These are phyloP conservation scores for Pempheris klunzingeri DNA, from an alignment of 2,797 vertebrate species.

Conservation along the genomic window DNA sequence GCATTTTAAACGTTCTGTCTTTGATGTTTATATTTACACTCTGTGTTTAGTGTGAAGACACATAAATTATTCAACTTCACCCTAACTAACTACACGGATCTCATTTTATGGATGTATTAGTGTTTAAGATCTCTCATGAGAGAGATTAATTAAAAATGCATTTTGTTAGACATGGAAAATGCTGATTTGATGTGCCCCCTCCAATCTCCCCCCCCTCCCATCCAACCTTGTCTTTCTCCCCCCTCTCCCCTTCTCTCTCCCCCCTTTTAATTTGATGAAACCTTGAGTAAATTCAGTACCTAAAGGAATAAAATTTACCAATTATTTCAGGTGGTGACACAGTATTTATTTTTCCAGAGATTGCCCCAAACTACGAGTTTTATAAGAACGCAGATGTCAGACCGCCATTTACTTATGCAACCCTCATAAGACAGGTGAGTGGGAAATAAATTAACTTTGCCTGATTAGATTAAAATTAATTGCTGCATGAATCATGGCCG, in stretches of 20 bases:
- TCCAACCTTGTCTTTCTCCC: conserved; percentile 7
- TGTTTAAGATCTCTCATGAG: conserved; percentile 88
- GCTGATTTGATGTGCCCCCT: conserved; percentile 83
- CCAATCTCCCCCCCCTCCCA: conserved; percentile 14
- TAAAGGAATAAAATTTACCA: conserved; percentile 86
- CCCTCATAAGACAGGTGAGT: conserved; percentile 99
- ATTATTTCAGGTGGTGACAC: conserved; percentile 87
- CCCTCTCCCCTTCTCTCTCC: conserved; percentile 8
- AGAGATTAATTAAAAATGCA: conserved; percentile 90
- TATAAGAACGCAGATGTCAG: conserved; percentile 99
- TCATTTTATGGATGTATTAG: conserved; percentile 84
- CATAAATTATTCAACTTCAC: conserved; percentile 85
- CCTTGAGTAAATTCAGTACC: conserved; percentile 80
- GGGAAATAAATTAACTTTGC: conserved; percentile 92
- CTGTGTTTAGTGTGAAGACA: conserved; percentile 76
- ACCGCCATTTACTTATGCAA: conserved; percentile 99
- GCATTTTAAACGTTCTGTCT: conserved; percentile 80
- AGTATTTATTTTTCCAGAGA: conserved; percentile 93
- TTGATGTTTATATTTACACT: conserved; percentile 89
- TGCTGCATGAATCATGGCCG: conserved; percentile 89
- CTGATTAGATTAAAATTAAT: conserved; percentile 96
- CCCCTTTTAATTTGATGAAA: conserved; percentile 84
- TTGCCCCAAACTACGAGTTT: conserved; percentile 99
- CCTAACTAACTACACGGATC: conserved; percentile 84
- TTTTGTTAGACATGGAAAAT: conserved; percentile 89